Base-by-base conservation (phyloP, 2,797 vertebrate species). In the Lycodopsis pacificus region DNA sequence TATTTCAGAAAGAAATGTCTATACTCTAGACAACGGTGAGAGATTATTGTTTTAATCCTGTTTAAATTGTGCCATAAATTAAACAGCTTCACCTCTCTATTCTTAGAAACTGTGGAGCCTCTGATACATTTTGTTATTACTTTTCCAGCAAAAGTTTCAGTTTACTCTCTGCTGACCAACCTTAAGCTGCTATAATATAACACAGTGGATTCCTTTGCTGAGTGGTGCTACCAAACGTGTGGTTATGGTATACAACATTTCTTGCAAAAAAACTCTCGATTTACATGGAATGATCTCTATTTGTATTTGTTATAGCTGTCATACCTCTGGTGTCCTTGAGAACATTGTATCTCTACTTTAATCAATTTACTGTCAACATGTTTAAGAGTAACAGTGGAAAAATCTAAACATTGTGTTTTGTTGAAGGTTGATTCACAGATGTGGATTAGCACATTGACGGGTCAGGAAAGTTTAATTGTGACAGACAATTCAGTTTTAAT, bases 361-460 rank as follows among this genome's bases (percentile, higher is more conserved):
- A 27, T 72, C 56, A 53, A 7, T 27, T 61, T 27, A 32, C 42
- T 32, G 30, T 67, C 38, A 34, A 59, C 61, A 34, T 11, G 20
- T 17, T 27, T 19, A 34, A 48, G n/a, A 56, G 51, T 48, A 51
- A 38, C 11, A 64, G 25, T 65, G 25, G 22, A 36, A 40, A n/a
- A 40, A 40, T 57, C 10, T 15, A 15, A 3, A 65, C 14, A 38
- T 65, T 72, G 2, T 61, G 48, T 84, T 77, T 44, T 54, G 49
- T 65, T 64, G 22, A 22, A 44, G 57, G 5, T 73, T 66, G 44
- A 44, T 65, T 51, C 57, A 68, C n/a, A 44, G 62, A 72, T 22
- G 58, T 76, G 68, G 56, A 76, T 76, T 83, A 69, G 61, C 65
- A 65, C 80, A 65, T 9, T 66, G 34, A 67, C 44, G 13, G 12